Conservation (phyloP, 2,797 vertebrate species). For the Labroides dimidiatus region DNA sequence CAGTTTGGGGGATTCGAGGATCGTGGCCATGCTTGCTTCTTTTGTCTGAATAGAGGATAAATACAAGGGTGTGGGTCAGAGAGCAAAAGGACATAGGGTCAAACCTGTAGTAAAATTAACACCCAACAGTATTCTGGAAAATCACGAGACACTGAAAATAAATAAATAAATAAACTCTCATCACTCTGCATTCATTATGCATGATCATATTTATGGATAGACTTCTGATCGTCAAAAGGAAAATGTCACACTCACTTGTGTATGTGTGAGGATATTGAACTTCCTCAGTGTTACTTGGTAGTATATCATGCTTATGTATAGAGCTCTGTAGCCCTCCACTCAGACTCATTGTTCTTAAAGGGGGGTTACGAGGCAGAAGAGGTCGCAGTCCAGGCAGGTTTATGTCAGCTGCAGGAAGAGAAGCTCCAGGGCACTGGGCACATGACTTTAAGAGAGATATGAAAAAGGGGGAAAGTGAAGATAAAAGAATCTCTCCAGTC, state of each 20-base stretch:
- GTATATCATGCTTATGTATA: conserved; percentile 63
- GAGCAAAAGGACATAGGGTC: neutral
- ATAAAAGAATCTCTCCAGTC: conserved; percentile 2
- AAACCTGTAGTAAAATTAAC: neutral
- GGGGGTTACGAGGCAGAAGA: conserved; percentile 66
- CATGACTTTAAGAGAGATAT: conserved; percentile 44
- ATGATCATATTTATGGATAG: neutral
- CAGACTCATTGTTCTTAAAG: conserved; percentile 76
- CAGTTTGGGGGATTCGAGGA: conserved; percentile 72
- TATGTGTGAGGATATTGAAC: conserved; percentile 59
- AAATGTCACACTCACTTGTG: conserved; percentile 68
- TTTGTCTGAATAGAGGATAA: conserved; percentile 78
- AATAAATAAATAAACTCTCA: too few species aligned
- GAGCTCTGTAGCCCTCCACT: conserved; percentile 71
- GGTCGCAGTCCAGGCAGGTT: conserved; percentile 76
- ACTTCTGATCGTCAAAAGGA: neutral
- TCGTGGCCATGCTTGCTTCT: conserved; percentile 75
- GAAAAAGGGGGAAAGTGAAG: too few species aligned
- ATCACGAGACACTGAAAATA: neutral
- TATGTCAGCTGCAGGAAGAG: conserved; percentile 68
- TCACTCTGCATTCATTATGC: too few species aligned
- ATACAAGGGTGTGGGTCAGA: conserved; percentile 14
- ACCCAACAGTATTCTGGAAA: neutral
- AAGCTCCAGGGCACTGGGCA: conserved; percentile 60
- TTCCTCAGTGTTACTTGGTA: conserved; percentile 77